A percentile compares a stretch with the other conserved stretches of the same genome.
phyloP scores from a whole-genome alignment of 2,888 invertebrate genomes.

The Acrobasis repandana region DNA sequence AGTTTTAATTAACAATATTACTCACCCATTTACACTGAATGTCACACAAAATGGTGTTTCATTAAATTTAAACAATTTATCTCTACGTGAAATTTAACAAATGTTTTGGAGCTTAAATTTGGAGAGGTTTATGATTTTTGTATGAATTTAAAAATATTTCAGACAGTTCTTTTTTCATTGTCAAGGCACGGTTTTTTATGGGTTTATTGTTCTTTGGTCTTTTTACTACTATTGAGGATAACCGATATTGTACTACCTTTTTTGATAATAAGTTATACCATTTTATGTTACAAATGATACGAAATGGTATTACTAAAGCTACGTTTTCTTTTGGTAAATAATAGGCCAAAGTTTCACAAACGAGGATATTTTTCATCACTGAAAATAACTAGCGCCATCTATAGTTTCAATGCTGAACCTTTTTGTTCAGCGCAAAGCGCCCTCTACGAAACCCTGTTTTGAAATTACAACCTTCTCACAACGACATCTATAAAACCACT shows the following conservation, averaged over 20 bases:
- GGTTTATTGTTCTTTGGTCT: too few species aligned
- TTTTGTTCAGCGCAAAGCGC: not conserved
- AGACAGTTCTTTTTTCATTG: too few species aligned
- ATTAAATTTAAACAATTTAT: not conserved
- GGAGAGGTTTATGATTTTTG: too few species aligned
- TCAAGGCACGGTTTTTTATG: too few species aligned
- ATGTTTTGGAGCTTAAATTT: too few species aligned
- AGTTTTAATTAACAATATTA: not conserved
- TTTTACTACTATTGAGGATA: too few species aligned
- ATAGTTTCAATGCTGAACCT: not conserved
- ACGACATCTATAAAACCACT: conserved; percentile 2
- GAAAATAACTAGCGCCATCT: conserved; percentile 5
- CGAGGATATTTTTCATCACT: not conserved
- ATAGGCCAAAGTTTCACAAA: not conserved
- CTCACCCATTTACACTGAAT: not conserved
- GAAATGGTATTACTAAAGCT: too few species aligned
- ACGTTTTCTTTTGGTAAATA: not conserved
- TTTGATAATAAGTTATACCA: too few species aligned
- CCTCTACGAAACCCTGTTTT: conserved; percentile 3
- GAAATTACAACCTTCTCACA: not conserved
- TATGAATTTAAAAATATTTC: too few species aligned
- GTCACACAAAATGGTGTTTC: not conserved
- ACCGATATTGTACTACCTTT: too few species aligned
- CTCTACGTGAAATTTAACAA: not conserved
- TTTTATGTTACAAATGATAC: too few species aligned